Base-by-base conservation (phyloP, 2,888 invertebrate genomes). In the Nesidiocoris tenuis region DNA sequence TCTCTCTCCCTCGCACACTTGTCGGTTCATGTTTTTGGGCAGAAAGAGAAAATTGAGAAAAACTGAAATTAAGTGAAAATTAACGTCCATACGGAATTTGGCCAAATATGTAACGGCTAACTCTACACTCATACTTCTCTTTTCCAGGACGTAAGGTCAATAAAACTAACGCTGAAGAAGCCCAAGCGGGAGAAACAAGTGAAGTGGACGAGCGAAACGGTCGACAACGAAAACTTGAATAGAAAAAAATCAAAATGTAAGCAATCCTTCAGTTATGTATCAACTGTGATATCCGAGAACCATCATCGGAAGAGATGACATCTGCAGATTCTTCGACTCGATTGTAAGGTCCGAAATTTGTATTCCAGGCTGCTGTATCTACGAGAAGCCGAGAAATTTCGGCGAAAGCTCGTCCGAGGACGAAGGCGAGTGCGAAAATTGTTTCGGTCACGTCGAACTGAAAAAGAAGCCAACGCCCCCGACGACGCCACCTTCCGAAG, bases 171-270 rank as follows among this genome's bases (percentile, higher is more conserved):
- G 77, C 84, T 93, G 66, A 87, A 88, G 77, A 91, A 91, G 81
- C 90, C 91, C 1, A 89, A 88, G 82, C 86, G 86, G 55, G 86
- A 88, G 75, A 94, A 93, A 84, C 84, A 85, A 81, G 96, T 97
- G 0, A 90, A 90, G 78, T 98, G 96, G 95, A 90, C 91, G 9
- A 90, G 90, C 77, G 95, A 91, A 80, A 96, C 96, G 0, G 92
- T 98, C 16, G 97, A 98, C 84, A 97, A 98, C 85, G 97, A 98
- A 84, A 86, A 95, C 82, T 89, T 97, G 91, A 93, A 94, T 83
- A 95, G 93, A 84, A 96, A 96, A 85, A 97, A 97, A 84, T 97
- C 97, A 22, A 98, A 97, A 88, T 97, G 97, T 95, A 85, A 88
- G 90, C 84, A 65, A 39, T 39, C 39, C 5, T 12, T 24, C 5